Evolutionary conservation across 2,797 vertebrate genomes (phyloP).

Genomic region (Toxotes lorentzi): DNA sequence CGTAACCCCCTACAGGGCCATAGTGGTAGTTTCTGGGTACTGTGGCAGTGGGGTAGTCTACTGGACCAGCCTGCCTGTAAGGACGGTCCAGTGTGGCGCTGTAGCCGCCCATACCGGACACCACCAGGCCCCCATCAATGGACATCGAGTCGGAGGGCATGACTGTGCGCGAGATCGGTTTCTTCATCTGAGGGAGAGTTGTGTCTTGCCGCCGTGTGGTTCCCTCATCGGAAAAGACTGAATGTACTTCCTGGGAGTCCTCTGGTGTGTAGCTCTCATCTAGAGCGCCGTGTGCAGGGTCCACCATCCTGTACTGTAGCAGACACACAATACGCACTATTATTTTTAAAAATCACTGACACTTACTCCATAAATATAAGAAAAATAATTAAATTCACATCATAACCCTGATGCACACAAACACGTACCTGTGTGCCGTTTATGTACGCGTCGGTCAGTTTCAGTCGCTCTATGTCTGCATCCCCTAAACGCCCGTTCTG

Average conservation of each 20-base stretch:
- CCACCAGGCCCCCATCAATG: slow-evolving; percentile 86
- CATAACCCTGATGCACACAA: background rate
- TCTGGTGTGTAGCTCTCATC: slow-evolving; percentile 93
- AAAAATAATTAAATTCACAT: background rate
- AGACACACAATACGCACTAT: slow-evolving; percentile 16
- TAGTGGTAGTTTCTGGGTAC: slow-evolving; percentile 98
- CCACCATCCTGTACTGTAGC: slow-evolving; percentile 91
- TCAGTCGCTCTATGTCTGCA: slow-evolving; percentile 94
- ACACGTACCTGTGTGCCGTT: slow-evolving; percentile 91
- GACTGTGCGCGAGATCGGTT: slow-evolving; percentile 92
- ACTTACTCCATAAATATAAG: background rate
- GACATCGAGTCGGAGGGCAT: slow-evolving; percentile 89
- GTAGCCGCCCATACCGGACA: slow-evolving; percentile 86
- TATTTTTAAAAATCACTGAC: background rate
- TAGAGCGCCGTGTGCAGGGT: slow-evolving; percentile 91
- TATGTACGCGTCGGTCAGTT: slow-evolving; percentile 90
- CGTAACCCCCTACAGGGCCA: slow-evolving; percentile 83
- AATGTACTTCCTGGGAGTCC: slow-evolving; percentile 91
- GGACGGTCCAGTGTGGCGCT: slow-evolving; percentile 93
- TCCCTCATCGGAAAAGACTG: slow-evolving; percentile 93
- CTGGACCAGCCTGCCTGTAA: slow-evolving; percentile 87
- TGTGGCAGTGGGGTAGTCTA: slow-evolving; percentile 89
- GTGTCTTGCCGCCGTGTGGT: slow-evolving; percentile 90
- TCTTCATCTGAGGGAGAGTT: slow-evolving; percentile 89
- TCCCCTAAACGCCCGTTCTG: slow-evolving; percentile 94